Conservation (phyloP, 2,888 invertebrate species). For the Nemotelus nigrinus region DNA sequence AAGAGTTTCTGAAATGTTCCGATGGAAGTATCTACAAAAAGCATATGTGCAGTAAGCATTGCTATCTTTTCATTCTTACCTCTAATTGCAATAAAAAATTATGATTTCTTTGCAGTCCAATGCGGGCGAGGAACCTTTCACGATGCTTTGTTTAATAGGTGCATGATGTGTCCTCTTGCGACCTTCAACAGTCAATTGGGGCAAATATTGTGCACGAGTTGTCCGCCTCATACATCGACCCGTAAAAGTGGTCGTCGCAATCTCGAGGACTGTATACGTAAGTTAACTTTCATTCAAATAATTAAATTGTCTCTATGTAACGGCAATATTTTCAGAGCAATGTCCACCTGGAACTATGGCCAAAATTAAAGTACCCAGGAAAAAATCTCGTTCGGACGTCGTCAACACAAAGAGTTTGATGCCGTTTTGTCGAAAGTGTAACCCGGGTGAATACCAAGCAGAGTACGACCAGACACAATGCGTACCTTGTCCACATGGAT, state of each 20-base stretch:
- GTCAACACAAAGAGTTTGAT: conserved; percentile 64
- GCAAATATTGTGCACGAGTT: conserved; percentile 67
- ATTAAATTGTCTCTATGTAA: not conserved
- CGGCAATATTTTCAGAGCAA: conserved; percentile 61
- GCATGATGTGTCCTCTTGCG: conserved; percentile 70
- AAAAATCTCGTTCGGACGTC: conserved; percentile 45
- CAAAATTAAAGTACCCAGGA: conserved; percentile 59
- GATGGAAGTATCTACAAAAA: conserved; percentile 68
- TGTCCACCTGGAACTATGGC: conserved; percentile 70
- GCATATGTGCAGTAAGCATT: conserved; percentile 68
- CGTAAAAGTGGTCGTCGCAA: conserved; percentile 65
- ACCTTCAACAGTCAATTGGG: conserved; percentile 70
- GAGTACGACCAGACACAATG: conserved; percentile 69
- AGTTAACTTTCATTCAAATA: not conserved
- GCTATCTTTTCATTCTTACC: not conserved
- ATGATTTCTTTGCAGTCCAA: conserved; percentile 65
- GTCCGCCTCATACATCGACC: conserved; percentile 71
- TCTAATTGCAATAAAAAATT: not conserved
- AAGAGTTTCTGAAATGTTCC: conserved; percentile 63
- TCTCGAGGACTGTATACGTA: conserved; percentile 69
- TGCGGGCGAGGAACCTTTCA: conserved; percentile 75
- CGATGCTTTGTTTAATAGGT: conserved; percentile 67
- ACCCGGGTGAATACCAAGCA: conserved; percentile 71
- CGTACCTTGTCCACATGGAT: conserved; percentile 68
- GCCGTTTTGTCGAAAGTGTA: conserved; percentile 70